phyloP scores from a whole-genome alignment of 2,888 invertebrate species.

The Diogma glabrata region DNA sequence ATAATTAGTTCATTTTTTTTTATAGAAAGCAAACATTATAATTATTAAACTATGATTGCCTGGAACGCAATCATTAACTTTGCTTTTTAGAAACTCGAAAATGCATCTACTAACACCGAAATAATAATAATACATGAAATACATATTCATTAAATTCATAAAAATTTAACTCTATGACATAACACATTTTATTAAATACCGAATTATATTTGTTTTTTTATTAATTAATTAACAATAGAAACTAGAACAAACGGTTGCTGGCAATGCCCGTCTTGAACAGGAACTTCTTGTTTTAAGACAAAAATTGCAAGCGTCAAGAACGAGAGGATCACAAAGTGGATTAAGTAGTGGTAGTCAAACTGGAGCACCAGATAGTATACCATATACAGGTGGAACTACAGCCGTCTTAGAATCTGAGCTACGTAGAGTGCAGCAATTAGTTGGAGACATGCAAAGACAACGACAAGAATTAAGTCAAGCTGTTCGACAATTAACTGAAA shows the following conservation, averaged over 20 bases:
- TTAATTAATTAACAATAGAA: conserved; percentile 41
- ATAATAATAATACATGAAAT: neutral
- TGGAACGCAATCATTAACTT: too few species aligned
- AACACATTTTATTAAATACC: conserved; percentile 4
- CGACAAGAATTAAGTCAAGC: conserved; percentile 76
- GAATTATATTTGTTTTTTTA: conserved; percentile 7
- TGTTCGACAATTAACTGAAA: conserved; percentile 72
- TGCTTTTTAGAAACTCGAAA: conserved; percentile 10
- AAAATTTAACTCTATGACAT: neutral
- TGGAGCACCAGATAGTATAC: conserved; percentile 34
- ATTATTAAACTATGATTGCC: conserved; percentile 2
- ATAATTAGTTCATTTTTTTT: conserved; percentile 26
- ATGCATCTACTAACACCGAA: conserved; percentile 12
- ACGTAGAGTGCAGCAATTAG: conserved; percentile 68
- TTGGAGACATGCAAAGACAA: conserved; percentile 75
- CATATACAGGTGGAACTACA: conserved; percentile 43
- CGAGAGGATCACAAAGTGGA: conserved; percentile 28
- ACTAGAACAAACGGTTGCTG: conserved; percentile 83
- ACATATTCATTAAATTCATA: neutral
- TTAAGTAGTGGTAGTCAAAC: conserved; percentile 20
- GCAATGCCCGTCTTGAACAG: conserved; percentile 79
- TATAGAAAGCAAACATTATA: conserved; percentile 7
- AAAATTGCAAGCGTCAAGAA: conserved; percentile 62
- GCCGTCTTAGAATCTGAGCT: conserved; percentile 68
- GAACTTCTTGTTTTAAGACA: conserved; percentile 74